Evolutionary conservation across 2,113 vertebrate genomes (phyloP).

Genomic region (Pseudorectes ferrugineus): DNA sequence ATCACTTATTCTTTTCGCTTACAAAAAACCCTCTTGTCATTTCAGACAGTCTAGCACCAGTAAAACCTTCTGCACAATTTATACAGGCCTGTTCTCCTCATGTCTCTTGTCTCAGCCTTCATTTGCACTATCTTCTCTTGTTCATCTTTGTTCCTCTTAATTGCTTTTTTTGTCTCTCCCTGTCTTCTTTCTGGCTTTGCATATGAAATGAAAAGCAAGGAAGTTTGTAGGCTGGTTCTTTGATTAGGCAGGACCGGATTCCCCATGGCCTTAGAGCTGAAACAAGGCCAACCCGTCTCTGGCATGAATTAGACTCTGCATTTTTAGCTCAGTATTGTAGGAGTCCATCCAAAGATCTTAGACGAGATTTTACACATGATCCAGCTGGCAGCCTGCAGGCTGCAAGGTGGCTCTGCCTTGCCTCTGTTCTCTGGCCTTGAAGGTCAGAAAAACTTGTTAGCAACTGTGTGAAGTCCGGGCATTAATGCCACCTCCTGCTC

Average conservation of each 20-base stretch:
- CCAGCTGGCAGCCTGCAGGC: background rate
- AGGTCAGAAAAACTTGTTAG: background rate
- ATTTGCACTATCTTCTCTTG: background rate
- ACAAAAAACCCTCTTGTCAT: background rate
- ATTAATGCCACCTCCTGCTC: background rate
- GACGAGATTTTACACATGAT: background rate
- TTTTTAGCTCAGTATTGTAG: background rate
- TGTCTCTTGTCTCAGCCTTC: background rate
- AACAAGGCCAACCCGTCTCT: background rate
- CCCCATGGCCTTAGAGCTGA: background rate
- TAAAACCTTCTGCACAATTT: background rate
- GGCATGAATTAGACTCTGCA: background rate
- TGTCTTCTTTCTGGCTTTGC: background rate
- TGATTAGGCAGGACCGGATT: background rate
- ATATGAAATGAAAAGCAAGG: background rate
- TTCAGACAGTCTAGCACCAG: background rate
- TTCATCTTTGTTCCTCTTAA: background rate
- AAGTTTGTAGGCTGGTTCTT: background rate
- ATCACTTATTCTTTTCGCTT: background rate
- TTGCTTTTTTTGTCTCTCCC: background rate
- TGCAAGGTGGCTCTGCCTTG: background rate
- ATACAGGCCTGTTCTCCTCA: background rate
- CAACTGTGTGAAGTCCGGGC: rapidly evolving
- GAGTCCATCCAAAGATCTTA: background rate
- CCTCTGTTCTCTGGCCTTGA: background rate